phyloP scores from a whole-genome alignment of 2,113 vertebrate species.

The Aramus guarauna region DNA sequence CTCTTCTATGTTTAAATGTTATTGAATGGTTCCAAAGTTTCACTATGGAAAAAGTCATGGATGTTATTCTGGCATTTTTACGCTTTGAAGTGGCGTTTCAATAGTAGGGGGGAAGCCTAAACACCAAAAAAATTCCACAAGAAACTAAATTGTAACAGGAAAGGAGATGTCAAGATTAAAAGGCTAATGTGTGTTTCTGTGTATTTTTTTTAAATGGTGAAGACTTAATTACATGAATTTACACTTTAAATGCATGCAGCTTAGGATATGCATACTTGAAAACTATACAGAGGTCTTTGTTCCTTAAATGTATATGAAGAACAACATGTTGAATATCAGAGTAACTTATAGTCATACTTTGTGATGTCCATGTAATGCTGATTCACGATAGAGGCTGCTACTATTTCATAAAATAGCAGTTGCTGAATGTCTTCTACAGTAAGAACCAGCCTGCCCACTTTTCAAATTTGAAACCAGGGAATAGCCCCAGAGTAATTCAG shows the following conservation, averaged over 20 bases:
- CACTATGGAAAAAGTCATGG: not conserved
- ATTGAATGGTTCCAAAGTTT: not conserved
- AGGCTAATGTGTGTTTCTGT: not conserved
- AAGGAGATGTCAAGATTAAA: not conserved
- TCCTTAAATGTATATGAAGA: not conserved
- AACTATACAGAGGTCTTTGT: not conserved
- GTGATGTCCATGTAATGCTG: not conserved
- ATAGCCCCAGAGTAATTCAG: not conserved
- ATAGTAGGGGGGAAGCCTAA: fast-evolving
- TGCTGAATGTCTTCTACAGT: not conserved
- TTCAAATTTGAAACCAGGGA: not conserved
- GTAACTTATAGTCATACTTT: not conserved
- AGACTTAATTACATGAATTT: not conserved
- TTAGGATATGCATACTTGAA: not conserved
- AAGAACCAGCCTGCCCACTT: fast-evolving
- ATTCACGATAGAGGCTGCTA: not conserved
- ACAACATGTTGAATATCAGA: not conserved
- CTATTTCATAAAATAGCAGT: not conserved
- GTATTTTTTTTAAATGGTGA: not conserved
- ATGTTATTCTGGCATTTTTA: not conserved
- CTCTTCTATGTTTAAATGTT: not conserved
- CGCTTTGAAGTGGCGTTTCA: not conserved
- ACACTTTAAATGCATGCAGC: not conserved
- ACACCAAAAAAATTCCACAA: no score
- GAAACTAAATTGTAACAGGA: not conserved